Evolutionary conservation across 1,140 invertebrate genomes (phyloP).

Genomic region (Babylonia areolata): DNA sequence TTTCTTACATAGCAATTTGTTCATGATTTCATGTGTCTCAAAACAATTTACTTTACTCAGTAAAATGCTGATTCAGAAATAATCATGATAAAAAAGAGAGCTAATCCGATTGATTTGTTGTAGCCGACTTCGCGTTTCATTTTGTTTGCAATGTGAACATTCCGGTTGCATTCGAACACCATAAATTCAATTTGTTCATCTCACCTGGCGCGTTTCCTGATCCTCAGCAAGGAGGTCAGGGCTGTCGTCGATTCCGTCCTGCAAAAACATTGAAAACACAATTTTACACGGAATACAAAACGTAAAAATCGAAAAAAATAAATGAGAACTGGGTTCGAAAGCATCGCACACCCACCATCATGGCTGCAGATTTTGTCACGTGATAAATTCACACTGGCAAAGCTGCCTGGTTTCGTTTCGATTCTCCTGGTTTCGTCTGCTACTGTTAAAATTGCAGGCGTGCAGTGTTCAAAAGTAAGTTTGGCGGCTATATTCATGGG

Average conservation of each 20-base stretch:
- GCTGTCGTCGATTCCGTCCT: slow-evolving; percentile 75
- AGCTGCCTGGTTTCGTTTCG: slow-evolving; percentile 29
- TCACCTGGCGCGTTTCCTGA: slow-evolving; percentile 45
- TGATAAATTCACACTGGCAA: slow-evolving; percentile 52
- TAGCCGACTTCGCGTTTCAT: no score
- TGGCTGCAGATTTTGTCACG: slow-evolving; percentile 74
- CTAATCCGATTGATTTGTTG: no score
- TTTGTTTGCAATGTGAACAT: slow-evolving; percentile 9
- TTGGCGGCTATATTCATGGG: neutral
- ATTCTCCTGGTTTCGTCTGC: slow-evolving; percentile 10
- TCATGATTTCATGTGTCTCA: no score
- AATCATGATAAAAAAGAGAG: no score
- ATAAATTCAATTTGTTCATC: neutral
- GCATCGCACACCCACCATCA: slow-evolving; percentile 74
- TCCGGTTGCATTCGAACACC: neutral
- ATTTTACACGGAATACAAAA: slow-evolving; percentile 20
- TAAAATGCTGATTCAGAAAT: no score
- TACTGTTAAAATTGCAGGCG: no score
- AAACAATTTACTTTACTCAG: no score
- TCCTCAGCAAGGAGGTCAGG: slow-evolving; percentile 74
- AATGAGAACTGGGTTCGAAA: slow-evolving; percentile 37
- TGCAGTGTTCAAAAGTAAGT: no score
- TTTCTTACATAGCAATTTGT: no score
- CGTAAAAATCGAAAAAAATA: slow-evolving; percentile 38
- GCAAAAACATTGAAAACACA: slow-evolving; percentile 54